These are phyloP conservation scores for Enteromius paludinosus DNA, from an alignment of 2,797 vertebrate species.

Conservation along the genomic window DNA sequence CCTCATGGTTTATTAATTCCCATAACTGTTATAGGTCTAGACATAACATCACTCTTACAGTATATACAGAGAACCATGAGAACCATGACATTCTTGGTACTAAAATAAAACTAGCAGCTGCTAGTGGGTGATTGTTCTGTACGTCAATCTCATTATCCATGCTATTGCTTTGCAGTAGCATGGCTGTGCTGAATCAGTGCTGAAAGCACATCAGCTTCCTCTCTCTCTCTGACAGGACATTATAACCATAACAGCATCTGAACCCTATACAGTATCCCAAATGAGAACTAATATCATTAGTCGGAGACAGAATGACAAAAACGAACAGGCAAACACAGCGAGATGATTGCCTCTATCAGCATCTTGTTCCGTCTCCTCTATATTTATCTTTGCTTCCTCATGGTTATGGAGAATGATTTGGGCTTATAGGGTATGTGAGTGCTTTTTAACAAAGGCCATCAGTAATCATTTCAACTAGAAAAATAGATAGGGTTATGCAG, in stretches of 20 bases:
- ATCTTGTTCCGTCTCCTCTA: neutral
- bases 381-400: slow-evolving; percentile 25
- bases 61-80: neutral
- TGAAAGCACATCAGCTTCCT: slow-evolving; percentile 8
- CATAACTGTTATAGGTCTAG: neutral
- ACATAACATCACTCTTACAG: neutral
- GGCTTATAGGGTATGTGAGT: neutral
- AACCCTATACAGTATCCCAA: slow-evolving; percentile 15
- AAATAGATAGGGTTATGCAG: neutral
- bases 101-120: neutral
- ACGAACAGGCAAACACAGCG: neutral
- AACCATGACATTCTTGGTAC: too few species aligned
- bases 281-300: slow-evolving; percentile 20
- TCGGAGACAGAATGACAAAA: neutral
- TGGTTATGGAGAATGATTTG: slow-evolving; percentile 9
- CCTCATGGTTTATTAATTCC: neutral
- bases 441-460: slow-evolving; percentile 8
- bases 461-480: neutral
- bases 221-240: neutral
- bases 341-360: slow-evolving; percentile 12
- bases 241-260: slow-evolving; percentile 6
- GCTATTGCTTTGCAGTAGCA: slow-evolving; percentile 1
- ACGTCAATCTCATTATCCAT: slow-evolving; percentile 2
- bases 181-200: slow-evolving; percentile 15
- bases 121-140: neutral